Conservation (phyloP, 1,140 invertebrate genomes). For the Amphibalanus amphitrite region DNA sequence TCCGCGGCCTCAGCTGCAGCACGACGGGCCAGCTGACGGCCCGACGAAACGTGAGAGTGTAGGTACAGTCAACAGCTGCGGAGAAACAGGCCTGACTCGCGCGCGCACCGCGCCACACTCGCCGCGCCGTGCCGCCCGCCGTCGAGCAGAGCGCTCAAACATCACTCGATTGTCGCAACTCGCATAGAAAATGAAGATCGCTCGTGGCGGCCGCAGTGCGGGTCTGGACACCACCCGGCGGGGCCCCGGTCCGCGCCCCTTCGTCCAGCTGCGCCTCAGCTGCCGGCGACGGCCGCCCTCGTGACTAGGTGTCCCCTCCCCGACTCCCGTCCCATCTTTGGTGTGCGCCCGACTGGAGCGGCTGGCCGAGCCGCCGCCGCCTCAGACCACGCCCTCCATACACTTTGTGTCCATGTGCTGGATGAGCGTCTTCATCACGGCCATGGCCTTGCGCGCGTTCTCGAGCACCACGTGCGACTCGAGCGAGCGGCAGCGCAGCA, state of each 20-base stretch:
- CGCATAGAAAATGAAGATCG: neutral
- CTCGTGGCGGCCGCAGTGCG: no score
- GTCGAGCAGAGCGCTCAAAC: neutral
- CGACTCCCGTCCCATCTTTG: neutral
- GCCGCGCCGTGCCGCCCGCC: no score
- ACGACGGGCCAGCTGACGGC: no score
- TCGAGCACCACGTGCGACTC: slow-evolving; percentile 89
- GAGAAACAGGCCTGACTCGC: no score
- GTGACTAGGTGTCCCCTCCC: neutral
- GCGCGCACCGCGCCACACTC: no score
- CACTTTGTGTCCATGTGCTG: slow-evolving; percentile 71
- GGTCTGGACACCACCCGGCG: no score
- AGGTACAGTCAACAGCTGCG: no score
- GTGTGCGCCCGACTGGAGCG: neutral
- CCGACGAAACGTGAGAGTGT: no score
- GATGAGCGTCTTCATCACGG: slow-evolving; percentile 85
- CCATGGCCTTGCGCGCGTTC: slow-evolving; percentile 95
- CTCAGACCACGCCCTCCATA: slow-evolving; percentile 36
- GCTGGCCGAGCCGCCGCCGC: neutral
- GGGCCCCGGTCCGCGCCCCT: no score
- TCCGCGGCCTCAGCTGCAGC: no score
- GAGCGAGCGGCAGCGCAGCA: slow-evolving; percentile 70
- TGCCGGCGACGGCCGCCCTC: no score
- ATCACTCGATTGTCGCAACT: neutral
- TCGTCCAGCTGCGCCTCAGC: neutral